Evolutionary conservation across 2,797 vertebrate genomes (phyloP).

Genomic region (Psittacula echo): DNA sequence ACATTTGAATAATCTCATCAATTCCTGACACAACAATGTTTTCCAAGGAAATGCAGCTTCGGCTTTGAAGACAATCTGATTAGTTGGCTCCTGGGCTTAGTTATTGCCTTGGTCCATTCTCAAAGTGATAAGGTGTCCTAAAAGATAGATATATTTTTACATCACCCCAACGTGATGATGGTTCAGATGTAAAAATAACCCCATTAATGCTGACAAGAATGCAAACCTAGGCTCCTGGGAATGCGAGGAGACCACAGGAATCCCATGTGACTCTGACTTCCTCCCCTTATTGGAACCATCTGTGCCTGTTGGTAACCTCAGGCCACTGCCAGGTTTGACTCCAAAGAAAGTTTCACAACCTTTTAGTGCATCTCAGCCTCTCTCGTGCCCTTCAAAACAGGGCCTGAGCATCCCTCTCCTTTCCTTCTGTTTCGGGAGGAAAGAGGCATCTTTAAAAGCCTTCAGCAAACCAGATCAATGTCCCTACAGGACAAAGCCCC

Average conservation of each 20-base stretch:
- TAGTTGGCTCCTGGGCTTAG: background rate
- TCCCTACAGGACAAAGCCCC: background rate
- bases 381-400: background rate
- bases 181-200: constrained; percentile 61
- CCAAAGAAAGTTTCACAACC: constrained; percentile 49
- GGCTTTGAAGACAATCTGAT: background rate
- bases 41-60: background rate
- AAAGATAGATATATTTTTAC: background rate
- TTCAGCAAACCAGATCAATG: background rate
- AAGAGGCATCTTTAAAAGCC: background rate
- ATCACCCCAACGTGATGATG: background rate
- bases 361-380: background rate
- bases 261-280: constrained; percentile 60
- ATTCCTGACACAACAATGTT: background rate
- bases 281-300: constrained; percentile 70
- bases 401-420: background rate
- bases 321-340: background rate
- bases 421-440: background rate
- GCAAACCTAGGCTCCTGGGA: constrained; percentile 44
- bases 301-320: constrained; percentile 41
- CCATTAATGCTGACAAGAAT: constrained; percentile 56
- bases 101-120: background rate
- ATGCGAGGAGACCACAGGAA: constrained; percentile 64
- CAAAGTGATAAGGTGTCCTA: background rate
- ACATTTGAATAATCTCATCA: background rate